Evolutionary conservation across 2,888 invertebrate species (phyloP).

Genomic region (Koerneria pararmatus): DNA sequence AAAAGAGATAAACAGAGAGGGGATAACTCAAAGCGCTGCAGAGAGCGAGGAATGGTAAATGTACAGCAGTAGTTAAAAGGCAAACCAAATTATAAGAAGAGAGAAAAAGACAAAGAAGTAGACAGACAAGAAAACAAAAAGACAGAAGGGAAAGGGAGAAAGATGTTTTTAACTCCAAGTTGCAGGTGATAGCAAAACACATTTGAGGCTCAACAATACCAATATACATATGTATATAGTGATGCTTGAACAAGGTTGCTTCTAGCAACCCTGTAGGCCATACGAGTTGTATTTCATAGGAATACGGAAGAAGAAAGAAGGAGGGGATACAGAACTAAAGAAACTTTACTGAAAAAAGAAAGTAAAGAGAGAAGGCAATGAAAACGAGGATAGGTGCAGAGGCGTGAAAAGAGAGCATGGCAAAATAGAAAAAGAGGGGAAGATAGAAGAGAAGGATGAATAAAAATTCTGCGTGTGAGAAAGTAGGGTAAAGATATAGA

Average conservation of each 20-base stretch:
- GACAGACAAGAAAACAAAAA: background rate
- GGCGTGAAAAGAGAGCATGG: background rate
- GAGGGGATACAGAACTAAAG: constrained; percentile 5
- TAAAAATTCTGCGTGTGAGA: no score
- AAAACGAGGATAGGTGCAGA: background rate
- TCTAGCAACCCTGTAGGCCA: no score
- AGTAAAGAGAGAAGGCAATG: background rate
- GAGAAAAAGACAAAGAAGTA: background rate
- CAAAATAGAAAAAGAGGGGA: background rate
- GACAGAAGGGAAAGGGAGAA: constrained; percentile 2
- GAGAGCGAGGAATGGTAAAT: background rate
- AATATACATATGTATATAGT: no score
- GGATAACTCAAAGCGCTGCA: background rate
- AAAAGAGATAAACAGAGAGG: background rate
- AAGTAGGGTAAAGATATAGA: background rate
- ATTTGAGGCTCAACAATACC: no score
- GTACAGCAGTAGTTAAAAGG: background rate
- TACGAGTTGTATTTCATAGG: background rate
- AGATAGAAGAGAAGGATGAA: background rate
- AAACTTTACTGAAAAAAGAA: background rate
- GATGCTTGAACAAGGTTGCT: no score
- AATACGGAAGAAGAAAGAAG: background rate
- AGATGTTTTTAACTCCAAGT: no score
- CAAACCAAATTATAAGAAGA: background rate
- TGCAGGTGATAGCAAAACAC: no score